Evolutionary conservation across 2,888 invertebrate species (phyloP), one percentile per base, ranked within the genome.

Genomic region (Celastrina argiolus): DNA sequence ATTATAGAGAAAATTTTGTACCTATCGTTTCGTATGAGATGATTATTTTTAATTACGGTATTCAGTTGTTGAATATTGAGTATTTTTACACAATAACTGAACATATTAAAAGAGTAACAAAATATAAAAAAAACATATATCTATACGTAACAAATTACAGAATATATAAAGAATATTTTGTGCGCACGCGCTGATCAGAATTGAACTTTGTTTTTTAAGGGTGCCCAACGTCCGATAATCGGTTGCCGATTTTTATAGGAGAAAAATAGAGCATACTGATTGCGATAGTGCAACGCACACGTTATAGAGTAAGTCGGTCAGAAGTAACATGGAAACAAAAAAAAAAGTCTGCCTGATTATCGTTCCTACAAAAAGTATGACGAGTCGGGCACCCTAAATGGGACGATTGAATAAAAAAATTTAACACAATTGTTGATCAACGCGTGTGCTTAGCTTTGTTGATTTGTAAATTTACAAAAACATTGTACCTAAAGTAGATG

Each of bases 61-160:
- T 87, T 88, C 75, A 83, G 86, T 88, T 88, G 87, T 88, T 89
- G 82, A 83, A 82, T 83, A 87, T 87, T 88, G 85, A 83, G 83
- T 89, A 89, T 90, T 89, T 90, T 90, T 89, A 89, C 88, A 89
- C 83, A 88, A 82, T 85, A 88, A 84, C 86, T 88, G 84, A 88
- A 80, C 84, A 87, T 86, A 87, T 81, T 82, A 78, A 81, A 83
- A 85, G 81, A 82, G 76, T 70, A 79, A 82, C 78, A 84, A 84
- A 75, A 83, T 83, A 87, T 86, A 81, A 83, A 87, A 84, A 77
- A 75, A 87, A 84, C 87, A 86, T 87, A 87, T 81, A 78, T 69
- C 69, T 70, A 69, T 70, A 66, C 69, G 67, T 67, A 67, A 69
- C 63, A 68, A 61, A 64, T 66, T 69, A 72, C 72, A 72, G 72